phyloP scores from a whole-genome alignment of 2,113 vertebrate species.

The Crypturellus undulatus region DNA sequence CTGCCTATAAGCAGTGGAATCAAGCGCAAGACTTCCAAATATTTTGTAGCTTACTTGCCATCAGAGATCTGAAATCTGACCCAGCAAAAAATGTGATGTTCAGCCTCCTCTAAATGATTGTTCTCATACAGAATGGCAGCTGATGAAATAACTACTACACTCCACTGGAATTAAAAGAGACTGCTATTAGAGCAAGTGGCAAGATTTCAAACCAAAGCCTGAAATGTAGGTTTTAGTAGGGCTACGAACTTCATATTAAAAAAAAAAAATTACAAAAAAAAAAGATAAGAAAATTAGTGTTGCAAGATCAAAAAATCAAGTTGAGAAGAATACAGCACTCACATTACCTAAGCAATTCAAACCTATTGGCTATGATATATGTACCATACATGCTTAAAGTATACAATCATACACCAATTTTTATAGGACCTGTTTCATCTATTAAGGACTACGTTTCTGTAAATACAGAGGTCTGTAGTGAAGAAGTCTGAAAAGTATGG shows the following conservation, averaged over 20 bases:
- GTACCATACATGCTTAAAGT: not conserved
- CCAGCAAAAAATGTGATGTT: not conserved
- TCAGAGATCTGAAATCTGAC: not conserved
- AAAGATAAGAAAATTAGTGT: not conserved
- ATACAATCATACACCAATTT: not conserved
- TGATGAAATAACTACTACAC: not conserved
- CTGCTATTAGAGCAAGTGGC: not conserved
- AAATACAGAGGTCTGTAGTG: not conserved
- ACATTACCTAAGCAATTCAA: not conserved
- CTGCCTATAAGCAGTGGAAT: not conserved
- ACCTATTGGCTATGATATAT: not conserved
- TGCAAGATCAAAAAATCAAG: not conserved
- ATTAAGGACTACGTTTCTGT: not conserved
- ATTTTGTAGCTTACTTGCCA: not conserved
- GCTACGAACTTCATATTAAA: not conserved
- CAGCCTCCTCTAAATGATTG: not conserved
- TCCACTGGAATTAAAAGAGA: rapidly evolving
- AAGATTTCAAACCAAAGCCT: not conserved
- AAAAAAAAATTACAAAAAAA: not conserved
- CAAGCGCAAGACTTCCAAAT: not conserved
- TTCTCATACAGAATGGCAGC: not conserved
- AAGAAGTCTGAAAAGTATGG: not conserved
- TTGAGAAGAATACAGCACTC: not conserved
- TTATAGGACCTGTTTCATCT: not conserved
- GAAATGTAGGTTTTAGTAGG: not conserved